These are phyloP conservation scores for Chaetodon trifascialis DNA, from an alignment of 2,113 vertebrate genomes.

Conservation along the genomic window DNA sequence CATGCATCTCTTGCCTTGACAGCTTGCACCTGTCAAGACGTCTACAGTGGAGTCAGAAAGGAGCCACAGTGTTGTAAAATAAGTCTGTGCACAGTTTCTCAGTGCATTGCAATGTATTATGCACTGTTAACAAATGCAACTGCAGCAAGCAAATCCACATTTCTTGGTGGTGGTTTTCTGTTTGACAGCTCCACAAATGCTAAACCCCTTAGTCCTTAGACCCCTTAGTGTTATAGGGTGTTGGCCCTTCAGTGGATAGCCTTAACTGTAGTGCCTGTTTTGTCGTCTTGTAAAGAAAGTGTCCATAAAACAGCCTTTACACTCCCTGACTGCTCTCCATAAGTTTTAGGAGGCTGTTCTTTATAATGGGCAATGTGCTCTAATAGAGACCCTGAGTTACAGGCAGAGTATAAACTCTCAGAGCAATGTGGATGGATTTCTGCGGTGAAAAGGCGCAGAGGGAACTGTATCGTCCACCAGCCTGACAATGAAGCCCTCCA, in stretches of 20 bases:
- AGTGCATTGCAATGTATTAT: constrained; percentile 12
- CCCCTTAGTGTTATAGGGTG: constrained; percentile 19
- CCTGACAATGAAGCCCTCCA: constrained; percentile 26
- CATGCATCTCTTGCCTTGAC: constrained; percentile 26
- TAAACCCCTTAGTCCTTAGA: constrained; percentile 1
- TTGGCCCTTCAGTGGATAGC: constrained; percentile 16
- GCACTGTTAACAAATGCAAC: neutral
- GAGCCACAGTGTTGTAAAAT: constrained; percentile 8
- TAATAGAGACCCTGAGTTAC: constrained; percentile 24
- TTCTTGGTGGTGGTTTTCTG: constrained; percentile 3
- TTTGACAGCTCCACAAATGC: constrained; percentile 13
- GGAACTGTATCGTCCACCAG: constrained; percentile 29
- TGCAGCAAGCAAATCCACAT: constrained; percentile 20
- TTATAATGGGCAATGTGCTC: constrained; percentile 4
- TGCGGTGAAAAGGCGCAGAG: neutral
- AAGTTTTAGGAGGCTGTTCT: constrained; percentile 20
- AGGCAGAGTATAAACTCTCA: constrained; percentile 33
- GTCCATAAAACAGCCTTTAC: constrained; percentile 36
- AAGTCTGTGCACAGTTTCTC: constrained; percentile 14
- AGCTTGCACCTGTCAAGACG: constrained; percentile 24
- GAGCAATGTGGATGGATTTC: constrained; percentile 19
- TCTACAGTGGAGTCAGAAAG: constrained; percentile 11
- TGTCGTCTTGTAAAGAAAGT: constrained; percentile 13
- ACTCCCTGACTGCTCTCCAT: constrained; percentile 27
- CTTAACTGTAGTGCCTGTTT: constrained; percentile 9